phyloP scores from a whole-genome alignment of 1,140 invertebrate species.

The Drosophila bocki region DNA sequence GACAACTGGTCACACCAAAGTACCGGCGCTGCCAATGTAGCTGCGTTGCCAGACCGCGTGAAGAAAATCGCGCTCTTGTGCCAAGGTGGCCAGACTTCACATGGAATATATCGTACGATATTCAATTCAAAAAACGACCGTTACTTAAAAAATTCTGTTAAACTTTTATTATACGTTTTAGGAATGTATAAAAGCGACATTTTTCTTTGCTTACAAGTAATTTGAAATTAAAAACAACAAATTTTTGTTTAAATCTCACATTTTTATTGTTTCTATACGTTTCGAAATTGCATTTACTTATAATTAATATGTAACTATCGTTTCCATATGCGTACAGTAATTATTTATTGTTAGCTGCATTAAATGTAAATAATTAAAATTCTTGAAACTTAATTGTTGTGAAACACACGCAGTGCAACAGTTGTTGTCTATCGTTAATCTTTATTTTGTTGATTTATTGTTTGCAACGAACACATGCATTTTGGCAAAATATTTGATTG shows the following conservation, averaged over 20 bases:
- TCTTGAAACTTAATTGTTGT: constrained; percentile 72
- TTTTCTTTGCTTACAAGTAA: too few relatives aligned
- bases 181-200: too few relatives aligned
- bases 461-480: constrained; percentile 77
- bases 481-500: constrained; percentile 71
- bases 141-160: too few relatives aligned
- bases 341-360: constrained; percentile 56
- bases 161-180: too few relatives aligned
- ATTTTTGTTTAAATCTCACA: constrained; percentile 77
- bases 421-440: constrained; percentile 30
- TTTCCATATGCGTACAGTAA: constrained; percentile 67
- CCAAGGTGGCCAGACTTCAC: neutral
- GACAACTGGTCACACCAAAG: neutral
- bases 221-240: neutral
- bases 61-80: neutral
- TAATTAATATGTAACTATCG: constrained; percentile 75
- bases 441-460: constrained; percentile 43
- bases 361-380: constrained; percentile 74
- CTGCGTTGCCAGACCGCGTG: neutral
- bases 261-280: constrained; percentile 83
- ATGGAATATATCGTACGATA: neutral
- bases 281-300: constrained; percentile 83
- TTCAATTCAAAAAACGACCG: too few relatives aligned
- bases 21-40: neutral
- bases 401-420: constrained; percentile 62